A percentile compares a stretch with the other conserved stretches of the same genome.
phyloP scores from a whole-genome alignment of 2,888 invertebrate genomes.

The Tineola bisselliella region DNA sequence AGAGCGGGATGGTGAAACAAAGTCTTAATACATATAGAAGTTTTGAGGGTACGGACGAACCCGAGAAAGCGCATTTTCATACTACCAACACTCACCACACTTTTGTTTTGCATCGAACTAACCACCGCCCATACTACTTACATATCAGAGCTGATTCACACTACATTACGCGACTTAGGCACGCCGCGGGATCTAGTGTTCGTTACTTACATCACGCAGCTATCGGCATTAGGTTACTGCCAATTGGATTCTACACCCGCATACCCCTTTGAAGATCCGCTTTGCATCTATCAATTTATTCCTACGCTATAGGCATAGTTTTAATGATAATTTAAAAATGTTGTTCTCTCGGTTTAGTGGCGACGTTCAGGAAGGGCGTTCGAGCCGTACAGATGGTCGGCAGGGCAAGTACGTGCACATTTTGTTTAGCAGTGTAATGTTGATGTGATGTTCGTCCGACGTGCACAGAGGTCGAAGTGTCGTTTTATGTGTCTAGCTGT shows the following conservation, averaged over 20 bases:
- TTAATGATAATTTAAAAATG: constrained; percentile 15
- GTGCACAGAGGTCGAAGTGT: constrained; percentile 25
- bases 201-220: too few species aligned
- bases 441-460: constrained; percentile 51
- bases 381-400: constrained; percentile 98
- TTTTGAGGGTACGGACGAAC: constrained; percentile 82
- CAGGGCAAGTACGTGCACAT: constrained; percentile 93
- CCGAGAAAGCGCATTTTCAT: constrained; percentile 49
- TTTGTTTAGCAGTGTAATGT: constrained; percentile 26
- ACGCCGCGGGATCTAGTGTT: too few species aligned
- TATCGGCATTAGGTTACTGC: too few species aligned
- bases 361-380: constrained; percentile 99
- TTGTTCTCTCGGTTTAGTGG: constrained; percentile 80
- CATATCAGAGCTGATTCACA: constrained; percentile 52
- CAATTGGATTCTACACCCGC: neutral
- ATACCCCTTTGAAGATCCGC: constrained; percentile 22
- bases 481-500: constrained; percentile 44
- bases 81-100: constrained; percentile 58
- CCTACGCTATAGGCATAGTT: too few species aligned
- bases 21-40: constrained; percentile 79
- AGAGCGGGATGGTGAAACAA: constrained; percentile 95
- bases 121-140: constrained; percentile 57
- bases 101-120: constrained; percentile 63
- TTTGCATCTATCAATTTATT: constrained; percentile 52
- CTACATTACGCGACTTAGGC: neutral